Conservation (phyloP, 1,140 invertebrate species). For the Palaemon carinicauda region DNA sequence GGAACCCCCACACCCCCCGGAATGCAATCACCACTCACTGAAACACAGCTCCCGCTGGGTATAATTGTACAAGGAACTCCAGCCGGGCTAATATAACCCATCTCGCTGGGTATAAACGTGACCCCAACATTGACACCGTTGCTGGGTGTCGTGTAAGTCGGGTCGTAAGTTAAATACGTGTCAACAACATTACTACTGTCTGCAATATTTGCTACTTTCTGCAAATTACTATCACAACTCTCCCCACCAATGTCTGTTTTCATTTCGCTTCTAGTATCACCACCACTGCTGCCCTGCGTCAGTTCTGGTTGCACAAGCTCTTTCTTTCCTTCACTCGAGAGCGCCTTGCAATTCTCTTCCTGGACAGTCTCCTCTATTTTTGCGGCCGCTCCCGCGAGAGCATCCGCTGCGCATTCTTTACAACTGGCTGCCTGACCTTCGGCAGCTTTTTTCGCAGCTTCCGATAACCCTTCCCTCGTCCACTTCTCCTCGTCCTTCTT, state of each 20-base stretch:
- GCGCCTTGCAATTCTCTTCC: neutral
- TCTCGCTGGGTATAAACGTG: slow-evolving; percentile 14
- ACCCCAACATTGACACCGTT: slow-evolving; percentile 34
- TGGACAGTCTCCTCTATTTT: neutral
- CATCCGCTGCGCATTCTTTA: too few species aligned
- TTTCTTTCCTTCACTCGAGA: neutral
- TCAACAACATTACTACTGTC: neutral
- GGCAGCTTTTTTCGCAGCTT: neutral
- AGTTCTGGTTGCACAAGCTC: neutral
- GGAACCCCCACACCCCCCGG: slow-evolving; percentile 10
- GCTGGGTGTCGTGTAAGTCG: slow-evolving; percentile 1
- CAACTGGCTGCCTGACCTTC: too few species aligned
- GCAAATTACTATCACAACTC: neutral
- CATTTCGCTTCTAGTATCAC: neutral
- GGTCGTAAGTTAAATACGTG: slow-evolving; percentile 16
- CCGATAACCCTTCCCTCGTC: too few species aligned
- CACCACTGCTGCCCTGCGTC: slow-evolving; percentile 18
- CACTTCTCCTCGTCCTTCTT: neutral
- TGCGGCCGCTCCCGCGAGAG: neutral
- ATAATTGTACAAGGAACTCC: slow-evolving; percentile 46
- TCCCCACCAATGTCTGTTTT: neutral
- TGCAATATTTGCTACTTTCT: neutral
- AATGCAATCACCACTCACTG: slow-evolving; percentile 33
- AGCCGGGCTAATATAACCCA: slow-evolving; percentile 9
- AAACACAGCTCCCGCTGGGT: slow-evolving; percentile 17